phyloP scores from a whole-genome alignment of 2,888 invertebrate genomes.

The Drosophila meridionalis region DNA sequence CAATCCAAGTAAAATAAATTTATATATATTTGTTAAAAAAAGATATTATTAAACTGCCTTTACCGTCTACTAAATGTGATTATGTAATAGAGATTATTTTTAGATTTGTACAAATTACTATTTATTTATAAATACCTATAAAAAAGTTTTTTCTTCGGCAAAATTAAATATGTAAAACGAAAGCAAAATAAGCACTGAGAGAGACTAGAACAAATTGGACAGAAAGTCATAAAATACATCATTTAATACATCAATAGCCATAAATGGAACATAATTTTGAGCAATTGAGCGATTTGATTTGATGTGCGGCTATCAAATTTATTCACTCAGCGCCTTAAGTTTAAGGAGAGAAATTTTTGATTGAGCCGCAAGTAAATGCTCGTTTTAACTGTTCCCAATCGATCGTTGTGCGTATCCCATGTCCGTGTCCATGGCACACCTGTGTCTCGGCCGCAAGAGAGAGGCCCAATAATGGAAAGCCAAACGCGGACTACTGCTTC shows the following conservation, averaged over 20 bases:
- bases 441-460: constrained; percentile 12
- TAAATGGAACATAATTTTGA: constrained; percentile 31
- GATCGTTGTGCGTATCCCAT: constrained; percentile 18
- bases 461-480: constrained; percentile 50
- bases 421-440: constrained; percentile 23
- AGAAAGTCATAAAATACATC: background rate
- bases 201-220: background rate
- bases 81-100: background rate
- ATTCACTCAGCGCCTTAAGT: constrained; percentile 37
- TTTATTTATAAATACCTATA: background rate
- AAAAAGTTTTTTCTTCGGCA: background rate
- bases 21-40: no score
- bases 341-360: constrained; percentile 33
- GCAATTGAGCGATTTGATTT: constrained; percentile 30
- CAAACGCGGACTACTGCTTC: constrained; percentile 16
- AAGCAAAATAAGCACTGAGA: background rate
- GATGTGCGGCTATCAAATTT: constrained; percentile 48
- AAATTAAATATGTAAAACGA: background rate
- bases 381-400: constrained; percentile 11
- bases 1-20: no score
- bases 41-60: no score
- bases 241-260: constrained; percentile 13
- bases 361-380: constrained; percentile 28
- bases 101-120: background rate
- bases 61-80: no score